A percentile compares a stretch with the other conserved stretches of the same genome.
Conservation (phyloP, 2,113 vertebrate genomes). For the Eleginops maclovinus region DNA sequence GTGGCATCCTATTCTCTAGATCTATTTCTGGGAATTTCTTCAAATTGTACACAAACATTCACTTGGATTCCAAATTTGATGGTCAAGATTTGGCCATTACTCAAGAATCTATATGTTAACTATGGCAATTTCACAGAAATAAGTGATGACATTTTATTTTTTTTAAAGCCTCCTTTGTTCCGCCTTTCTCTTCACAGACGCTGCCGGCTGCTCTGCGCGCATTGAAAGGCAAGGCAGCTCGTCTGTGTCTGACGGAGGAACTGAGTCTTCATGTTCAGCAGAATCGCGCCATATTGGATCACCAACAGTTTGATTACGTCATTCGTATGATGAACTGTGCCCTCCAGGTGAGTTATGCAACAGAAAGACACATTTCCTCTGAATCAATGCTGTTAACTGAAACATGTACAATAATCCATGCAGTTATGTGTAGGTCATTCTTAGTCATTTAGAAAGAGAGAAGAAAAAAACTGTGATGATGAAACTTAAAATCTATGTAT, state of each 20-base stretch:
- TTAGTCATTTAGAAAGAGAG: neutral
- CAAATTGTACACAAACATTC: too few species aligned
- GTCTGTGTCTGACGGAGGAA: constrained; percentile 94
- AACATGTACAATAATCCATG: neutral
- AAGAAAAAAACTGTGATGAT: neutral
- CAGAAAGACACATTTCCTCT: neutral
- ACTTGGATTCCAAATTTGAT: too few species aligned
- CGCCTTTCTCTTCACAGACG: constrained; percentile 79
- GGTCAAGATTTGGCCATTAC: too few species aligned
- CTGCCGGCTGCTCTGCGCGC: constrained; percentile 95
- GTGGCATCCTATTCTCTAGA: too few species aligned
- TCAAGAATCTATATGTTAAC: too few species aligned
- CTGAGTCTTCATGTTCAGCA: constrained; percentile 94
- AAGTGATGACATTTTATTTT: neutral
- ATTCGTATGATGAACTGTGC: constrained; percentile 98
- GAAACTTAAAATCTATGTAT: neutral
- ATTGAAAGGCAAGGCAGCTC: constrained; percentile 94
- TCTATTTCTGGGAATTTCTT: too few species aligned
- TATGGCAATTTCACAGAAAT: too few species aligned
- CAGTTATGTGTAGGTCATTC: neutral
- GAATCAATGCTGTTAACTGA: neutral
- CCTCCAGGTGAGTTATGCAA: constrained; percentile 88
- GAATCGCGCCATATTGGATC: constrained; percentile 95
- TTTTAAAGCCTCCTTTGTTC: neutral
- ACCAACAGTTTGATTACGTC: constrained; percentile 97